Evolutionary conservation across 2,113 vertebrate genomes (phyloP), one percentile per base, ranked within the genome.

Genomic region (Chamaetylas fuelleborni): DNA sequence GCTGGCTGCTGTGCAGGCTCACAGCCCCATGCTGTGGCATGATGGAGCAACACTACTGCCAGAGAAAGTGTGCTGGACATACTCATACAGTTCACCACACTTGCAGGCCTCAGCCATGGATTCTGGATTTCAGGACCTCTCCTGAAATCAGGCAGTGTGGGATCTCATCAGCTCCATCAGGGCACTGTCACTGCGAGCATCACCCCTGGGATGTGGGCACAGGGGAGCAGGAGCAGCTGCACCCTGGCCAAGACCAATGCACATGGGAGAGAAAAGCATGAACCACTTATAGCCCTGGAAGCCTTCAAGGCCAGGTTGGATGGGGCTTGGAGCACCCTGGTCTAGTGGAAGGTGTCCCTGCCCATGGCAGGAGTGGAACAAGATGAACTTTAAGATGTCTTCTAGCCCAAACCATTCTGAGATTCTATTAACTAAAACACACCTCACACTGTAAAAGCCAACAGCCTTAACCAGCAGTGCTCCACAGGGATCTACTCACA

Each of bases 21-120:
- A 88, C 81, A 96, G 95, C 95, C 91, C 94, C 93, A 81, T 95
- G 90, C 95, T 83, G 95, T 94, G 94, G 95, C 9, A 1, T 5
- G 7, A 79, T 3, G 31, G 48, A 84, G 94, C 83, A 96, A 45
- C 7, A 47, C 87, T 57, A 4, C 93, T 54, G 76, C 56, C 72
- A 81, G 64, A 38, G 61, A 54, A 88, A 71, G 81, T 0, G 38
- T 61, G 42, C 81, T 45, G 24, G 13, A 6, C 40, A 6, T 10
- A 23, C 4, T 61, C 25, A 26, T 7, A 36, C 14, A 62, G 1
- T 34, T 82, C 29, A 16, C 2, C 0, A 22, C 0, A 0, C 43
- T 2, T 31, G n/a, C 16, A 38, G 47, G 65, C 45, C 40, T 29
- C 34, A 58, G 51, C 19, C 34, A 47, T 0, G 4, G 14, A 20